These are phyloP conservation scores for Bombycilla garrulus DNA, from an alignment of 2,113 vertebrate species.

Conservation along the genomic window DNA sequence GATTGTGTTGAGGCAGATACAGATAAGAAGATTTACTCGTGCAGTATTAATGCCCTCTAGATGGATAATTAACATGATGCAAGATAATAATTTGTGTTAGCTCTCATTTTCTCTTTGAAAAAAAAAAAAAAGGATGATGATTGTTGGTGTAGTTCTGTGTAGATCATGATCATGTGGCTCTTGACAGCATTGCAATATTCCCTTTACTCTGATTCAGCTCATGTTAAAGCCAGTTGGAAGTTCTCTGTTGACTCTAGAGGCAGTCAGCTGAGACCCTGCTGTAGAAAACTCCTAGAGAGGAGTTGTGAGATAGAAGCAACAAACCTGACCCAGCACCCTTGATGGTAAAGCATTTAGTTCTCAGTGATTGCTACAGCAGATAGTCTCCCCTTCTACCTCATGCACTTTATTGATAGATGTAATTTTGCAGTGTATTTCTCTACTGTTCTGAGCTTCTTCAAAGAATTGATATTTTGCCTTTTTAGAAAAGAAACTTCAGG, in stretches of 20 bases:
- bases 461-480: neutral
- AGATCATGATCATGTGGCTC: neutral
- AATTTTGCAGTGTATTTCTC: neutral
- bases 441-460: neutral
- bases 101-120: constrained; percentile 15
- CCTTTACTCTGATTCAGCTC: neutral
- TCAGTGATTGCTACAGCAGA: neutral
- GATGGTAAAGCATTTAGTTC: neutral
- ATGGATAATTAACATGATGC: neutral
- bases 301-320: neutral
- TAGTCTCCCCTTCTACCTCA: neutral
- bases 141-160: neutral
- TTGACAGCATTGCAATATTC: neutral
- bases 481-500: neutral
- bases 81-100: constrained; percentile 49
- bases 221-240: neutral
- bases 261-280: neutral
- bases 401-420: neutral
- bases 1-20: constrained; percentile 45
- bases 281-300: neutral
- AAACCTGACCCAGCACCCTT: neutral
- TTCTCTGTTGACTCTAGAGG: neutral
- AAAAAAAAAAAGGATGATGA: neutral
- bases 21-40: constrained; percentile 55
- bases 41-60: neutral